Percentiles rank a stretch among this genome's conserved stretches.
Evolutionary conservation across 2,113 vertebrate species (phyloP).

Genomic region (Leuciscus idus): DNA sequence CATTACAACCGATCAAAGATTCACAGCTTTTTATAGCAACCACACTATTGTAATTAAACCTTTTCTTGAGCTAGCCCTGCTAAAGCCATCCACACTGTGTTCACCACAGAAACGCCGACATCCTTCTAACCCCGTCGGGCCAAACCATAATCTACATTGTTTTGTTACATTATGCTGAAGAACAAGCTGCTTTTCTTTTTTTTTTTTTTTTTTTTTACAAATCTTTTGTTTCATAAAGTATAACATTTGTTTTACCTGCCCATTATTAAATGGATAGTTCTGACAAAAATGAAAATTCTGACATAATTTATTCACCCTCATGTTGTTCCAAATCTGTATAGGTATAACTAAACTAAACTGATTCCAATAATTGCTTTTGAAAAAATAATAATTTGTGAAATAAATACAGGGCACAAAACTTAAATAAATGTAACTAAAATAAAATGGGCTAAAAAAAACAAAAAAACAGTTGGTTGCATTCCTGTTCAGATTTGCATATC

Average conservation of each 20-base stretch:
- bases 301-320: not conserved
- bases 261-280: not conserved
- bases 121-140: not conserved
- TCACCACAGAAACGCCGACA: conserved; percentile 13
- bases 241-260: not conserved
- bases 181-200: not conserved
- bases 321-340: not conserved
- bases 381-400: too few relatives aligned
- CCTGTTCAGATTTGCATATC: too few relatives aligned
- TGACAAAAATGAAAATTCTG: not conserved
- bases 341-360: not conserved
- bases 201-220: not conserved
- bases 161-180: not conserved
- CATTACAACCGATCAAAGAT: not conserved
- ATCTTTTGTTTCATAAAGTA: not conserved
- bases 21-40: conserved; percentile 3
- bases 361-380: too few relatives aligned
- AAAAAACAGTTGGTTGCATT: too few relatives aligned
- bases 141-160: conserved; percentile 19
- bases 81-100: not conserved
- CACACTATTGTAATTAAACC: conserved; percentile 24
- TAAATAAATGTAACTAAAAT: not conserved
- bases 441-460: too few relatives aligned
- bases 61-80: not conserved
- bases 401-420: not conserved